Base-by-base conservation (phyloP, 1,140 invertebrate genomes). In the Alviniconcha marisindica region DNA sequence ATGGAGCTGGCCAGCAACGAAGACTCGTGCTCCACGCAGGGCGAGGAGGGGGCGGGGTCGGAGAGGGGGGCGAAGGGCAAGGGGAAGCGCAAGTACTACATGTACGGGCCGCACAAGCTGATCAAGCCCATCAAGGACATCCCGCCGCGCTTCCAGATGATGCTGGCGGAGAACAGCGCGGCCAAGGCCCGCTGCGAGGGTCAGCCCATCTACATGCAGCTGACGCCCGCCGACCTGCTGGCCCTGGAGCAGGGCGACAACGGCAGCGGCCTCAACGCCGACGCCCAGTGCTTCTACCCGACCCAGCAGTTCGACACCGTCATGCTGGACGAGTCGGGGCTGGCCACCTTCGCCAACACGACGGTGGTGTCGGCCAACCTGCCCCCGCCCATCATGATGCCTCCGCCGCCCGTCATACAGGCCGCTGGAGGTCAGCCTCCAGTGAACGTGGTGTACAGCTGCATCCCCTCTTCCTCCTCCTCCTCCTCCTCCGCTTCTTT, bases 71-170 rank as follows among this genome's bases (percentile, higher is more conserved):
- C 69, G 18, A 85, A 85, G 56, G 79, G 77, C 31, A 87, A 87
- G 82, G 77, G 85, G 69, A 90, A 89, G 81, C 82, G 86, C 36
- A 91, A 89, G 77, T 92, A 90, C 83, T 92, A 91, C 63, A 91
- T 90, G 90, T 91, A 91, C 86, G 89, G 90, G 48, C 87, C 88
- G 80, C 88, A 90, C 40, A 92, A 90, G 83, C 86, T 92, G 60
- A 86, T 92, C 7, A 91, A 91, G 77, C 91, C 91, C 21, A 92
- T 92, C 78, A 92, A 91, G 87, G 90, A 92, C 51, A 91, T 92
- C 54, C 91, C 91, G 38, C 89, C 88, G 33, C 86, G 90, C 15
- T 92, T 91, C 83, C 87, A 91, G 60, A 85, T 86, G 48, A 80
- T 91, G 82, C 81, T 92, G n/a, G 88, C 88, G 15, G 88, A 89